Evolutionary conservation across 2,888 invertebrate species (phyloP).

Genomic region (Tanypteryx hageni): DNA sequence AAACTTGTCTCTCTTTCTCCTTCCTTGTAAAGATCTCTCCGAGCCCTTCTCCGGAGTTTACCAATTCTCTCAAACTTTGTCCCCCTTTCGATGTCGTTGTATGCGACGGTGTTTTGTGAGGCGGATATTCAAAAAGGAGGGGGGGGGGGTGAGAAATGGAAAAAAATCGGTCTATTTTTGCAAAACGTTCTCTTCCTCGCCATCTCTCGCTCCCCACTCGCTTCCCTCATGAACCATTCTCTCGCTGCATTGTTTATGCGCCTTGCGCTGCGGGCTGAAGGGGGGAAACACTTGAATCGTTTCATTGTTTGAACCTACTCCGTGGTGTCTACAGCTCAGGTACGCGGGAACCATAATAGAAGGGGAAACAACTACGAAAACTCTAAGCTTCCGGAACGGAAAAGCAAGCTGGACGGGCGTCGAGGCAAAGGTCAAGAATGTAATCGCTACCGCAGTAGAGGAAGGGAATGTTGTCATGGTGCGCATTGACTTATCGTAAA

Average conservation of each 20-base stretch:
- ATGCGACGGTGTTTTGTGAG: background rate
- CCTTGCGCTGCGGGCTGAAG: background rate
- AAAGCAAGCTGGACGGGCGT: no score
- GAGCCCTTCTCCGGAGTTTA: background rate
- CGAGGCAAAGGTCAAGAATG: no score
- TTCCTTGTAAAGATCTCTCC: background rate
- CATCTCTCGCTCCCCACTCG: background rate
- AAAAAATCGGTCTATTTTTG: constrained; percentile 13
- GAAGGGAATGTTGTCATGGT: no score
- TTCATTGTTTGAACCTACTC: background rate
- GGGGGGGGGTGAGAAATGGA: background rate
- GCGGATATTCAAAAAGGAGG: background rate
- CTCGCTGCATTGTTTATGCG: constrained; percentile 1
- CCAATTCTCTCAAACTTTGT: background rate
- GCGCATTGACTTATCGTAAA: no score
- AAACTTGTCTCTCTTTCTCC: background rate
- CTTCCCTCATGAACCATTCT: background rate
- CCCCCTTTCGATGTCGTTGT: background rate
- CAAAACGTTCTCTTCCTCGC: background rate
- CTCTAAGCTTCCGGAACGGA: no score
- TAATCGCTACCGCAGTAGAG: no score
- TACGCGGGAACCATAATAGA: no score
- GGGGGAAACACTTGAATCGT: background rate
- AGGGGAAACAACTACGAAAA: no score
- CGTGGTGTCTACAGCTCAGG: no score